These are phyloP conservation scores for Drosophila miranda DNA, from an alignment of 1,140 invertebrate genomes.

Conservation along the genomic window DNA sequence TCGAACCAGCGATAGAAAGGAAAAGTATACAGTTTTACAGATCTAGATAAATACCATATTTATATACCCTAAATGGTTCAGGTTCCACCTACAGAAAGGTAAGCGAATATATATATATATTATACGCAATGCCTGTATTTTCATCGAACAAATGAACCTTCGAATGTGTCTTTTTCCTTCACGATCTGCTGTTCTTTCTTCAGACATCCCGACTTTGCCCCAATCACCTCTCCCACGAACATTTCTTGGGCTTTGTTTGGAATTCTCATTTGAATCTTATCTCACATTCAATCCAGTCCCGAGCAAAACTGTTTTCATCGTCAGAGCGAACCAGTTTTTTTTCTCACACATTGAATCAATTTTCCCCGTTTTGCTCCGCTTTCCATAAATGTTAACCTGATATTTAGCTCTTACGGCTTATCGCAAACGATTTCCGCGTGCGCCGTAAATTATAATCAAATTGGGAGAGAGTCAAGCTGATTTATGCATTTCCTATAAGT, in stretches of 20 bases:
- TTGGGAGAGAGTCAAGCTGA: conserved; percentile 65
- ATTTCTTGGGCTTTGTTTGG: neutral
- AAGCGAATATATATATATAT: too few relatives aligned
- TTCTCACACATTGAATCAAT: conserved; percentile 62
- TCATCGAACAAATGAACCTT: too few relatives aligned
- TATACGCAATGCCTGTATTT: too few relatives aligned
- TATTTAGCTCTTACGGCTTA: conserved; percentile 55
- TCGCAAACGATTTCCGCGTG: conserved; percentile 42
- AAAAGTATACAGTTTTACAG: too few relatives aligned
- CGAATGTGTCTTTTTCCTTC: too few relatives aligned
- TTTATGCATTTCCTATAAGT: conserved; percentile 63
- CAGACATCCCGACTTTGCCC: too few relatives aligned
- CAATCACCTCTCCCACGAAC: too few relatives aligned
- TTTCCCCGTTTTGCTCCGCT: conserved; percentile 17
- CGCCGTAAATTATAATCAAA: conserved; percentile 77
- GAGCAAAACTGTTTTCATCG: conserved; percentile 1
- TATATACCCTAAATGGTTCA: too few relatives aligned
- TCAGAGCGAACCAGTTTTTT: conserved; percentile 33
- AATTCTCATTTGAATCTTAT: neutral
- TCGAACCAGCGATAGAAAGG: too few relatives aligned
- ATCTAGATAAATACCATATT: too few relatives aligned
- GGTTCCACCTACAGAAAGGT: too few relatives aligned
- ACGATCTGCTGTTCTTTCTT: too few relatives aligned
- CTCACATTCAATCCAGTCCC: neutral
- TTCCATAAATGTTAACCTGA: conserved; percentile 60